Percentiles rank a stretch among this genome's conserved stretches.
These are phyloP conservation scores for Notarius lentiginosus DNA, from an alignment of 2,113 vertebrate species.

Conservation along the genomic window DNA sequence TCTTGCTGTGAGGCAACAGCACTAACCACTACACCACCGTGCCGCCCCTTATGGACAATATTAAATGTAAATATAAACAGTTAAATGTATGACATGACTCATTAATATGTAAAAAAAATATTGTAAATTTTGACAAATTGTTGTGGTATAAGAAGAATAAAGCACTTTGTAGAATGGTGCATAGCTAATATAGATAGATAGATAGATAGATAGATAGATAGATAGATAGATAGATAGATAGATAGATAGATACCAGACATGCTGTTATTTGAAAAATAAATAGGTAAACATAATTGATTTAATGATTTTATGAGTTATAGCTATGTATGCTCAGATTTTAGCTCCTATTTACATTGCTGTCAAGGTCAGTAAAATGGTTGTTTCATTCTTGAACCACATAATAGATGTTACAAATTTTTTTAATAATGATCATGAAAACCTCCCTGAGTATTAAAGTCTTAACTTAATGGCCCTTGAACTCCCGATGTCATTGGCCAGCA, in stretches of 20 bases:
- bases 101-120: neutral
- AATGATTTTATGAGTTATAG: neutral
- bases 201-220: no score
- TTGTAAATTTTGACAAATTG: neutral
- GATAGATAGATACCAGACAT: neutral
- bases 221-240: no score
- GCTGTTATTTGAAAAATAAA: neutral
- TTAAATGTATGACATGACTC: neutral
- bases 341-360: neutral
- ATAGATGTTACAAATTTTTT: neutral
- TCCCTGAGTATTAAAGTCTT: neutral
- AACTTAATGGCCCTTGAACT: neutral
- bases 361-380: neutral
- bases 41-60: neutral
- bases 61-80: neutral
- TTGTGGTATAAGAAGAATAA: neutral
- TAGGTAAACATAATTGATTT: neutral
- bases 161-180: neutral
- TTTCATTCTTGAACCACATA: slow-evolving; percentile 10
- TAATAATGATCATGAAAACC: neutral
- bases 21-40: no score
- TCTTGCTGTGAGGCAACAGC: no score
- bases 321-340: neutral
- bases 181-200: neutral
- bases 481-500: slow-evolving; percentile 4